A percentile compares a stretch with the other conserved stretches of the same genome.
These are phyloP conservation scores for Pycnonotus jocosus DNA, from an alignment of 2,113 vertebrate species.

Conservation along the genomic window DNA sequence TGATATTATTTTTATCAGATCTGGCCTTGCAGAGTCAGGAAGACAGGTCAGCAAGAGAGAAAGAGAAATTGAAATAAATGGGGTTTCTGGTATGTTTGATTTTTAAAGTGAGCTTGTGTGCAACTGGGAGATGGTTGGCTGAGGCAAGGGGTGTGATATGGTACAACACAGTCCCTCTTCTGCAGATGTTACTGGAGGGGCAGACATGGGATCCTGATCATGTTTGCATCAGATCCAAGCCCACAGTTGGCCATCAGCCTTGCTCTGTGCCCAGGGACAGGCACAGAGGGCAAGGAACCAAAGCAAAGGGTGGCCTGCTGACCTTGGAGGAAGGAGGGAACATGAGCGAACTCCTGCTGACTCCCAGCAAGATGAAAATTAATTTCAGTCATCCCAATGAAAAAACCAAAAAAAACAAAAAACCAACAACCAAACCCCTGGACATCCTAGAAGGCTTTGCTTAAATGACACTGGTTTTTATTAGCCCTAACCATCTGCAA, in stretches of 20 bases:
- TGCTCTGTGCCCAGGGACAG: not conserved
- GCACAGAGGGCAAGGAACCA: not conserved
- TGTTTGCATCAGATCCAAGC: not conserved
- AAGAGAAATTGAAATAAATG: not conserved
- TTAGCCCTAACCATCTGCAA: not conserved
- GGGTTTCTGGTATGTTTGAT: not conserved
- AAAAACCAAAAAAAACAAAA: not conserved
- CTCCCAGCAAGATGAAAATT: not conserved
- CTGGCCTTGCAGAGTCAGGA: not conserved
- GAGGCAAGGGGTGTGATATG: not conserved
- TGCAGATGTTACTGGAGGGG: not conserved
- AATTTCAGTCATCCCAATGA: not conserved
- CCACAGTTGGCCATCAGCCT: accelerated
- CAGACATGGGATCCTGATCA: not conserved
- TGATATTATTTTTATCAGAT: constrained; percentile 9
- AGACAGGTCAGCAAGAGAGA: not conserved
- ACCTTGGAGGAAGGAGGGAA: not conserved
- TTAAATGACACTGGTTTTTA: not conserved
- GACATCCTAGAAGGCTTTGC: not conserved
- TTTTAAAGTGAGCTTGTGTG: not conserved
- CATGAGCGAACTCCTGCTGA: not conserved
- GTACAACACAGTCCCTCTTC: not conserved
- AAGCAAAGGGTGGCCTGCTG: not conserved
- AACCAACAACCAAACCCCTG: not conserved
- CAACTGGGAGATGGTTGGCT: not conserved